Base-by-base conservation (phyloP, 2,113 vertebrate species). In the Zootoca vivipara region DNA sequence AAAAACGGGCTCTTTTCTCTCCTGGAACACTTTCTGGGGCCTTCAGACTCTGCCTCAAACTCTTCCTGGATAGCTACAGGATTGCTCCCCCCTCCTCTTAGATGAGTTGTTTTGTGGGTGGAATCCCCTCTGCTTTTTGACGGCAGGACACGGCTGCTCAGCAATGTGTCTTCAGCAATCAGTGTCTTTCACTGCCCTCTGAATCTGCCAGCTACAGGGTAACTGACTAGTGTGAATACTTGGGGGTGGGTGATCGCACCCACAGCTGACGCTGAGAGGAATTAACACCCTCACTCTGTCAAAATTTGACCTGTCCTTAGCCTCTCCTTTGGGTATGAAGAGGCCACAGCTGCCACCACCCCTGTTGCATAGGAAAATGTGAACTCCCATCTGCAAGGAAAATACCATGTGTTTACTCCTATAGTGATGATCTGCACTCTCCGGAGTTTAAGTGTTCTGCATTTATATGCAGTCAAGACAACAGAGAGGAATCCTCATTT, bases 111-210 rank as follows among this genome's bases (percentile, higher is more conserved):
- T 86, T 26, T 78, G 5, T 13, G 18, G 5, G 10, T 56, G 30
- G 7, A 10, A n/a, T 24, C 30, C 18, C 64, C 40, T 52, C 10
- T 52, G 46, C 46, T 18, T 70, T 82, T 38, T 26, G 7, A 16
- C 1, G 75, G 13, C 8, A 72, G 4, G 70, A 28, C 18, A 65
- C 1, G 22, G 40, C 46, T 83, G 1, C 58, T 92, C 38, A 89
- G 70, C 30, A 80, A 15, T 87, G 75, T 87, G 22, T 77, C 33
- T 92, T 91, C 28, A 75, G 33, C 40, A 91, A 69, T 83, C 46
- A 73, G 22, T 78, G 20, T 62, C 52, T 90, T 72, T 62, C 73
- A 22, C 56, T 33, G 73, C 33, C 9, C 28, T 85, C 7, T 92
- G 28, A 40, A 22, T 87, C 72, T 83, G 40, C 26, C 62, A 56